Evolutionary conservation across 2,113 vertebrate species (phyloP).

Genomic region (Oreochromis aureus): DNA sequence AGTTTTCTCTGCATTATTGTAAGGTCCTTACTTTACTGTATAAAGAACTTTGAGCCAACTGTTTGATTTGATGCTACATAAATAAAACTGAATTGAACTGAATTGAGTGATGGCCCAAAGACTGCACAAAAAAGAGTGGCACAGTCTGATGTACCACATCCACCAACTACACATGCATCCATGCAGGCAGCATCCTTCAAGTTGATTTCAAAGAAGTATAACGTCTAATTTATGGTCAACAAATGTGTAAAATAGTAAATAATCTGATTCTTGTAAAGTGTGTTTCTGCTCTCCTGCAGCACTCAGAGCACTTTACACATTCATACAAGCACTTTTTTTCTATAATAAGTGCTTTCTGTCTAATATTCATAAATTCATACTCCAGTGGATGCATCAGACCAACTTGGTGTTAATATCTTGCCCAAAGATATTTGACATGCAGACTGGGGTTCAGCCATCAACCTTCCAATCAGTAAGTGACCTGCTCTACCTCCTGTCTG

Average conservation of each 20-base stretch:
- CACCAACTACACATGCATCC: fast-evolving
- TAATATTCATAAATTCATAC: fast-evolving
- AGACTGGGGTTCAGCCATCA: fast-evolving
- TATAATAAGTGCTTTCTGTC: background rate
- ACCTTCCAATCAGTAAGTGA: background rate
- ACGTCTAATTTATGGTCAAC: fast-evolving
- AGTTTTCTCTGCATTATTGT: fast-evolving
- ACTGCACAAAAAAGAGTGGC: background rate
- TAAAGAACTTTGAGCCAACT: fast-evolving
- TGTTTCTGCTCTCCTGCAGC: background rate
- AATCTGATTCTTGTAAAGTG: fast-evolving
- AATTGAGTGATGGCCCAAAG: background rate
- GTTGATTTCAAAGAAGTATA: background rate
- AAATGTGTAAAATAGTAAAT: background rate
- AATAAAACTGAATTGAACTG: background rate
- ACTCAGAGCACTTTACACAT: fast-evolving
- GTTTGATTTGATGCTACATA: background rate
- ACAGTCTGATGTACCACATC: fast-evolving
- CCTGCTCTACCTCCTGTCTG: background rate
- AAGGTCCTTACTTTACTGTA: fast-evolving
- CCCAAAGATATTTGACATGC: fast-evolving
- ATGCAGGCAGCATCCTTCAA: fast-evolving
- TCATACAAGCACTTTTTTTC: fast-evolving
- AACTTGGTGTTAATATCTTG: background rate
- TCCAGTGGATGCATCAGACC: fast-evolving